Conservation (phyloP, 35 echinoderm and acorn worm genomes). For the Strongylocentrotus purpuratus region DNA sequence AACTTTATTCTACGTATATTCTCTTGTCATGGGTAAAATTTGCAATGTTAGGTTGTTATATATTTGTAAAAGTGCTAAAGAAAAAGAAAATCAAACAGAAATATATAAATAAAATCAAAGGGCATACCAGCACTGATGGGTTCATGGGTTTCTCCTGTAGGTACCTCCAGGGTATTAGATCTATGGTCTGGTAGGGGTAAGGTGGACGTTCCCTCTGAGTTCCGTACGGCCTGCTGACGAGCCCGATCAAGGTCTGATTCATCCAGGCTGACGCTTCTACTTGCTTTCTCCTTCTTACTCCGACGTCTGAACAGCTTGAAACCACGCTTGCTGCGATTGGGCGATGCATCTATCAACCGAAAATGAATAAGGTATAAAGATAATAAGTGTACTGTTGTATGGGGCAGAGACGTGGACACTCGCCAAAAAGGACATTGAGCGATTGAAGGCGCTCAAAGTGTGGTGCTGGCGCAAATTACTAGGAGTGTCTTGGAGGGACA, state of each 20-base stretch:
- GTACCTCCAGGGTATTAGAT: conserved; percentile 61
- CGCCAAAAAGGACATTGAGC: too few species aligned
- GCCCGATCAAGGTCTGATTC: conserved; percentile 30
- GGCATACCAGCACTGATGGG: neutral
- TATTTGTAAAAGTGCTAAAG: too few species aligned
- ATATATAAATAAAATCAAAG: too few species aligned
- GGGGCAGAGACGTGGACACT: too few species aligned
- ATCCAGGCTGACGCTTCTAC: conserved; percentile 42
- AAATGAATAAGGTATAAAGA: neutral
- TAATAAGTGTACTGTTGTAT: too few species aligned
- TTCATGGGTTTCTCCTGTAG: neutral
- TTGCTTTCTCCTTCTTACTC: conserved; percentile 62
- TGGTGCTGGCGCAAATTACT: too few species aligned
- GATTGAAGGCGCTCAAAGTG: too few species aligned
- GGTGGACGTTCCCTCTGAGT: neutral
- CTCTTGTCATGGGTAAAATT: too few species aligned
- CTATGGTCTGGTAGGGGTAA: neutral
- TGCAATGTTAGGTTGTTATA: too few species aligned
- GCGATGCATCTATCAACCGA: conserved; percentile 56
- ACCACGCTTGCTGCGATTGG: conserved; percentile 56
- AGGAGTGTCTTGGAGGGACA: too few species aligned
- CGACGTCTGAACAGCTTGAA: conserved; percentile 57
- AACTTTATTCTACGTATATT: too few species aligned
- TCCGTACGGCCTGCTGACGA: conserved; percentile 18
- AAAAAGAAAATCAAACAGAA: too few species aligned